Conservation (phyloP, 2,113 vertebrate genomes). For the Pedetes capensis region DNA sequence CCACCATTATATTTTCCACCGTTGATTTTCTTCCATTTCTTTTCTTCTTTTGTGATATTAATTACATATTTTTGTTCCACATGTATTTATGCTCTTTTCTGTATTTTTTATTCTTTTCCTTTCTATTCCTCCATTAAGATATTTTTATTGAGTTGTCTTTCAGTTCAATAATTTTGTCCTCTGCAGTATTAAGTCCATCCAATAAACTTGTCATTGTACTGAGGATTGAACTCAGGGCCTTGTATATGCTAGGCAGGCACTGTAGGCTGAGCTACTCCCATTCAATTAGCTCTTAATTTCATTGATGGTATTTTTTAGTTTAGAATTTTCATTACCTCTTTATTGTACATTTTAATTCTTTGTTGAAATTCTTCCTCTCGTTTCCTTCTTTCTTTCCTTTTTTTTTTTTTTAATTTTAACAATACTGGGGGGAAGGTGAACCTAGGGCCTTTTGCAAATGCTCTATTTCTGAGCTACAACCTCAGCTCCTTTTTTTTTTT, state of each 20-base stretch:
- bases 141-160: not conserved
- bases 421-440: no score
- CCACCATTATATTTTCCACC: not conserved
- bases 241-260: no score
- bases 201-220: no score
- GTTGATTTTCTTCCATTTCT: not conserved
- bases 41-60: not conserved
- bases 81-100: not conserved
- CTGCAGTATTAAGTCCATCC: not conserved
- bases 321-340: constrained; percentile 2
- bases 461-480: no score
- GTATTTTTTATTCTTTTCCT: not conserved
- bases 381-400: no score
- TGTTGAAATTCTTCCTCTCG: not conserved
- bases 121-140: not conserved
- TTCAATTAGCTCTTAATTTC: constrained; percentile 37
- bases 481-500: no score
- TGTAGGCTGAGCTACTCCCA: no score
- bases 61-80: not conserved
- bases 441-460: no score
- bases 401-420: no score
- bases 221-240: no score
- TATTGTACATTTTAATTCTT: not conserved
- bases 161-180: not conserved
- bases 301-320: not conserved